Percentiles rank a stretch among this genome's conserved stretches.
phyloP scores from a whole-genome alignment of 2,797 vertebrate species.

The Lutjanus argentimaculatus region DNA sequence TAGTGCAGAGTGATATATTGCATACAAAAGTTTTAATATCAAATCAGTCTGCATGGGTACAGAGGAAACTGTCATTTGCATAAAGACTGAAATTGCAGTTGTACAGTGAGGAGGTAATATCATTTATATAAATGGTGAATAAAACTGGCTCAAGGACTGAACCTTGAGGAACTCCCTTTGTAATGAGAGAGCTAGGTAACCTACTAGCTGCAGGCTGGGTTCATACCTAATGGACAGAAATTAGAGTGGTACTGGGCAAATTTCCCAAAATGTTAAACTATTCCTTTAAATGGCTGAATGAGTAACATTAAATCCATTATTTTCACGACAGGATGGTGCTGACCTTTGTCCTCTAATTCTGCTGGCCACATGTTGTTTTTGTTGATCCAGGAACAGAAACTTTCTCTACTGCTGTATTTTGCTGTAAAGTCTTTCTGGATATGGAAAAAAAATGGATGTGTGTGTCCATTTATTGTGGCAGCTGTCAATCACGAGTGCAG shows the following conservation, averaged over 20 bases:
- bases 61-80: no score
- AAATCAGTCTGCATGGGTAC: no score
- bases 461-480: conserved; percentile 22
- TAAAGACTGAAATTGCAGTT: no score
- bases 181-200: not conserved
- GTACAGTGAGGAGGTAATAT: no score
- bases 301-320: not conserved
- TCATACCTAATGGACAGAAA: not conserved
- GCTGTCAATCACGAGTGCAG: conserved; percentile 35
- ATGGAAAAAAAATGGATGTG: not conserved
- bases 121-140: no score
- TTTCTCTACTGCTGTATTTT: not conserved
- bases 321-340: not conserved
- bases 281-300: not conserved
- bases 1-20: no score
- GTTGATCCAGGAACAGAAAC: not conserved
- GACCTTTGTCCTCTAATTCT: conserved; percentile 13
- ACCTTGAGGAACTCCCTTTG: no score
- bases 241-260: not conserved
- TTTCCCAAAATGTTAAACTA: not conserved
- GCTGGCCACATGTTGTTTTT: not conserved
- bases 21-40: no score
- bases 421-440: not conserved
- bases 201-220: not conserved
- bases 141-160: no score